phyloP scores from a whole-genome alignment of 2,113 vertebrate genomes.

The Vulpes lagopus region DNA sequence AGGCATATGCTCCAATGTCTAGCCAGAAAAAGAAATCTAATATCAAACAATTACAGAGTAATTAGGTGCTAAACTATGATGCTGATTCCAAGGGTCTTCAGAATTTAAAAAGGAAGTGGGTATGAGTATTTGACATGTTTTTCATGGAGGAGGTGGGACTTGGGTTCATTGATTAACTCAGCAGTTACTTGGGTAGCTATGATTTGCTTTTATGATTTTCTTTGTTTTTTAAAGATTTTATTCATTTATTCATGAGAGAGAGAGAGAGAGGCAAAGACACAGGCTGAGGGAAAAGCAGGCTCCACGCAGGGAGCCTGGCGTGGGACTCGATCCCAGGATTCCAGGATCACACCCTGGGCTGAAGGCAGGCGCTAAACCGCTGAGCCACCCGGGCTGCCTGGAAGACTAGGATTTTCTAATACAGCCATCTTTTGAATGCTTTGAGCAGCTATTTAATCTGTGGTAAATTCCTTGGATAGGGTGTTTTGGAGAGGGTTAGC shows the following conservation, averaged over 20 bases:
- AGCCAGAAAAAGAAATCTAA: slow-evolving; percentile 47
- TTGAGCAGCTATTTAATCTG: background rate
- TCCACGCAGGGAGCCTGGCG: too few relatives aligned
- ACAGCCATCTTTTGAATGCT: background rate
- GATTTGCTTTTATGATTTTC: background rate
- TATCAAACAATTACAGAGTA: slow-evolving; percentile 34
- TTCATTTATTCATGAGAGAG: too few relatives aligned
- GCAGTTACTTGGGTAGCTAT: slow-evolving; percentile 10
- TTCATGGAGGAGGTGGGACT: background rate
- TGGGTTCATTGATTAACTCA: slow-evolving; percentile 45
- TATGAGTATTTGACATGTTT: slow-evolving; percentile 15
- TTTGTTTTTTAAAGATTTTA: too few relatives aligned
- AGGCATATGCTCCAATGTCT: background rate
- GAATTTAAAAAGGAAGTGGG: slow-evolving; percentile 49
- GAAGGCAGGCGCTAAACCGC: too few relatives aligned
- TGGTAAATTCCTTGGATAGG: background rate
- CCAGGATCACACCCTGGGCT: too few relatives aligned
- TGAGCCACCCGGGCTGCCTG: too few relatives aligned
- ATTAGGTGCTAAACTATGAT: slow-evolving; percentile 37
- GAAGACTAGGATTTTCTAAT: background rate
- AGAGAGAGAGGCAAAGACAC: too few relatives aligned
- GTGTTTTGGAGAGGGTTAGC: slow-evolving; percentile 11
- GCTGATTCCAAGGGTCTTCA: slow-evolving; percentile 3
- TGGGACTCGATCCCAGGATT: too few relatives aligned
- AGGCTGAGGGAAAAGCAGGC: too few relatives aligned